Base-by-base conservation (phyloP, 2,113 vertebrate species). In the Aplodontia rufa region DNA sequence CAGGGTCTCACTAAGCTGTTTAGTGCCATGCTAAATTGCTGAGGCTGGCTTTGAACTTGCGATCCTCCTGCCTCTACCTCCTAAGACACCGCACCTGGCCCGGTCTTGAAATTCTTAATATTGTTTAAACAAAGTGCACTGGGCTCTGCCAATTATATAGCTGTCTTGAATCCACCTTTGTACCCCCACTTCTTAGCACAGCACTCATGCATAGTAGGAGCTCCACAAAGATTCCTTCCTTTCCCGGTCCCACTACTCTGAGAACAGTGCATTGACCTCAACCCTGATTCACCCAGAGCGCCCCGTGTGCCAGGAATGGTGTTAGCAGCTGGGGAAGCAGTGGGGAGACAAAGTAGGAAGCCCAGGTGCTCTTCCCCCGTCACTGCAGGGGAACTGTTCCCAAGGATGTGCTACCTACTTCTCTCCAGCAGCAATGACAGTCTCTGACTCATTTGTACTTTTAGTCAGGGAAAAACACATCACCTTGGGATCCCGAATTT, bases 31-130 rank as follows among this genome's bases (percentile, higher is more conserved):
- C n/a, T n/a, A n/a, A n/a, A n/a, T n/a, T n/a, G n/a, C n/a, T n/a
- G n/a, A n/a, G n/a, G n/a, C n/a, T n/a, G n/a, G n/a, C n/a, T n/a
- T n/a, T n/a, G n/a, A n/a, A n/a, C n/a, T n/a, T n/a, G n/a, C n/a
- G n/a, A n/a, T n/a, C n/a, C n/a, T n/a, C n/a, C n/a, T n/a, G n/a
- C n/a, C n/a, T n/a, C n/a, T n/a, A n/a, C n/a, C n/a, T n/a, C n/a
- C n/a, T n/a, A n/a, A n/a, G n/a, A n/a, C n/a, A n/a, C n/a, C n/a
- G n/a, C n/a, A n/a, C n/a, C n/a, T n/a, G n/a, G n/a, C n/a, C n/a
- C n/a, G n/a, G n/a, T 62, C 60, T 88, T 85, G 78, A 93, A 90
- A 91, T 51, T 74, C 68, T 93, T 84, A 51, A n/a, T n/a, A 60
- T 12, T 12, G 28, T 74, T 42, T 60, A 17, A 76, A 49, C 13